phyloP scores from a whole-genome alignment of 2,888 invertebrate species.

The Aquatica leii region DNA sequence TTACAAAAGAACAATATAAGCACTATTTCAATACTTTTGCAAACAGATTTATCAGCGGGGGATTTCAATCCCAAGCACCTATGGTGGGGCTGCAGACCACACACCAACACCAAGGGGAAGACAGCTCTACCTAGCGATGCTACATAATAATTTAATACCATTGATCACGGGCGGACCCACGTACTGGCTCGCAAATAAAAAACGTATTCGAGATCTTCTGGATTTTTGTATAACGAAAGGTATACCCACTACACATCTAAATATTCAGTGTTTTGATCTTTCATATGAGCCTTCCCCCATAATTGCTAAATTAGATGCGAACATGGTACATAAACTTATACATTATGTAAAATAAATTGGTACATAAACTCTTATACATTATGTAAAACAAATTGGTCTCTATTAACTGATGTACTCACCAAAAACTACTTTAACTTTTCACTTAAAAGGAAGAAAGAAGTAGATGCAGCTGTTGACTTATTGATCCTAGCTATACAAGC shows the following conservation, averaged over 20 bases:
- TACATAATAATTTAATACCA: no score
- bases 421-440: neutral
- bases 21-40: constrained; percentile 37
- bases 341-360: no score
- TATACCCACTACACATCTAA: neutral
- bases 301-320: neutral
- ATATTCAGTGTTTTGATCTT: neutral
- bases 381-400: no score
- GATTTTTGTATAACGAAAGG: neutral
- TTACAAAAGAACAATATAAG: constrained; percentile 31
- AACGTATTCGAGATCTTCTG: neutral
- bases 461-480: neutral
- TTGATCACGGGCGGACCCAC: neutral
- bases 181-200: neutral
- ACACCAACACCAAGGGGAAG: no score
- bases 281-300: neutral
- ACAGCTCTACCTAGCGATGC: no score
- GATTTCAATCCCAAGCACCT: constrained; percentile 35
- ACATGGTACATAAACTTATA: neutral
- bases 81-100: constrained; percentile 35
- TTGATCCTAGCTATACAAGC: neutral
- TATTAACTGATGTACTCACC: neutral
- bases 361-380: no score
- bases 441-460: neutral
- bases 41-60: constrained; percentile 30